These are phyloP conservation scores for Rhodeus uyekii DNA, from an alignment of 2,797 vertebrate species.

Conservation along the genomic window DNA sequence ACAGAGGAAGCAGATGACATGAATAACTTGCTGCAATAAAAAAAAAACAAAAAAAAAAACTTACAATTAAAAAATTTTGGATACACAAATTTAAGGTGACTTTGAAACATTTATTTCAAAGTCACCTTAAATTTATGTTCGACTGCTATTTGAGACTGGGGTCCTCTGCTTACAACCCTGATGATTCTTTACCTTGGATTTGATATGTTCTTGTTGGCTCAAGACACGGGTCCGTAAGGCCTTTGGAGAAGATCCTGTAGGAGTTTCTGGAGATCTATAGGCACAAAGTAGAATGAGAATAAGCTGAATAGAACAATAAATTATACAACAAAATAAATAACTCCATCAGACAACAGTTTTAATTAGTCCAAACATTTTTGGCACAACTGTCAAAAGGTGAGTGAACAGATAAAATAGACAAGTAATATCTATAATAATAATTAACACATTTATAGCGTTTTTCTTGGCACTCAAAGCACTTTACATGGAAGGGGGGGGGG, in stretches of 20 bases:
- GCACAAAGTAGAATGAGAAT: slow-evolving; percentile 40
- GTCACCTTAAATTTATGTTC: slow-evolving; percentile 67
- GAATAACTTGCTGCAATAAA: too few species aligned
- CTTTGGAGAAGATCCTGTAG: slow-evolving; percentile 79
- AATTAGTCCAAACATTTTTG: background rate
- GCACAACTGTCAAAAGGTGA: background rate
- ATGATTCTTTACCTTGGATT: slow-evolving; percentile 80
- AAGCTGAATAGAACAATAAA: slow-evolving; percentile 13
- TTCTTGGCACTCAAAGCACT: too few species aligned
- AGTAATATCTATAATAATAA: too few species aligned
- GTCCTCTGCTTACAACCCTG: slow-evolving; percentile 48
- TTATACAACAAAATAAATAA: background rate
- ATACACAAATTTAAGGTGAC: too few species aligned
- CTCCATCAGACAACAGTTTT: background rate
- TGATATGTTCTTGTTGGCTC: slow-evolving; percentile 74
- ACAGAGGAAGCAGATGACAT: slow-evolving; percentile 23
- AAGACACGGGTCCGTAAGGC: slow-evolving; percentile 81
- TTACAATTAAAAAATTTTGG: too few species aligned
- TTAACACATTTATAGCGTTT: too few species aligned
- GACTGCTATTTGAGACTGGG: slow-evolving; percentile 62
- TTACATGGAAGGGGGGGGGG: too few species aligned
- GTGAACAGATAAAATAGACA: background rate
- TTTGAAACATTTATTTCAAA: too few species aligned
- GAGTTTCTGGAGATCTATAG: slow-evolving; percentile 82
- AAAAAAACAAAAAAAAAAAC: too few species aligned